Conservation (phyloP, 2,797 vertebrate species). For the Phalloptychus januarius region DNA sequence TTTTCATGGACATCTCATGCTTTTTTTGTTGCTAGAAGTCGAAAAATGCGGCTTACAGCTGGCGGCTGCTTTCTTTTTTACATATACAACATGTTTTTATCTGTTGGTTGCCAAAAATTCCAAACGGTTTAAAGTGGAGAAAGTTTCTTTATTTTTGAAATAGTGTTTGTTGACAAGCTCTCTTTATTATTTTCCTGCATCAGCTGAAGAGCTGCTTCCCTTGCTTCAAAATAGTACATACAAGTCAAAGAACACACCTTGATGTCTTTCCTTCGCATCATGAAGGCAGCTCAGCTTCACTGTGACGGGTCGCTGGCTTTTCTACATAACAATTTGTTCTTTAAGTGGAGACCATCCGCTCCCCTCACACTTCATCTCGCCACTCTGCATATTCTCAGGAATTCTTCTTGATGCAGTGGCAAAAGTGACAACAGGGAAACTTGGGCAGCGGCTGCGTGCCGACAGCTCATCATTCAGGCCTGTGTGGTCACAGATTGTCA, state of each 20-base stretch:
- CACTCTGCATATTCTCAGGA: no score
- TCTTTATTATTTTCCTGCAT: not conserved
- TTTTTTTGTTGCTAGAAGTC: not conserved
- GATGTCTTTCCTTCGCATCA: not conserved
- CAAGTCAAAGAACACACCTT: not conserved
- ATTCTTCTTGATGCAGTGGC: not conserved
- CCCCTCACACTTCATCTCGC: not conserved
- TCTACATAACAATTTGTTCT: not conserved
- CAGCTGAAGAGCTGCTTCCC: not conserved
- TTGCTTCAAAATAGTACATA: not conserved
- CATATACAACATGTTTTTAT: no score
- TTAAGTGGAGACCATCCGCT: not conserved
- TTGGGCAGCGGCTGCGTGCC: constrained; percentile 53
- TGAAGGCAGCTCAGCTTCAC: not conserved
- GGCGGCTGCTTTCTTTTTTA: no score
- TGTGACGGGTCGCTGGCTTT: not conserved
- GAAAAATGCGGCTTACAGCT: no score
- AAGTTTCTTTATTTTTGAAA: not conserved
- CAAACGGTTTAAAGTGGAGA: not conserved
- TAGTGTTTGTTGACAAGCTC: not conserved
- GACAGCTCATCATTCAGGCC: constrained; percentile 33
- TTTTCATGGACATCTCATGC: not conserved
- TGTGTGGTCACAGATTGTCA: constrained; percentile 52
- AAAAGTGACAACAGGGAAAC: constrained; percentile 49
- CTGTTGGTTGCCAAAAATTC: no score